phyloP scores from a whole-genome alignment of 2,113 vertebrate genomes.

The Parus major region DNA sequence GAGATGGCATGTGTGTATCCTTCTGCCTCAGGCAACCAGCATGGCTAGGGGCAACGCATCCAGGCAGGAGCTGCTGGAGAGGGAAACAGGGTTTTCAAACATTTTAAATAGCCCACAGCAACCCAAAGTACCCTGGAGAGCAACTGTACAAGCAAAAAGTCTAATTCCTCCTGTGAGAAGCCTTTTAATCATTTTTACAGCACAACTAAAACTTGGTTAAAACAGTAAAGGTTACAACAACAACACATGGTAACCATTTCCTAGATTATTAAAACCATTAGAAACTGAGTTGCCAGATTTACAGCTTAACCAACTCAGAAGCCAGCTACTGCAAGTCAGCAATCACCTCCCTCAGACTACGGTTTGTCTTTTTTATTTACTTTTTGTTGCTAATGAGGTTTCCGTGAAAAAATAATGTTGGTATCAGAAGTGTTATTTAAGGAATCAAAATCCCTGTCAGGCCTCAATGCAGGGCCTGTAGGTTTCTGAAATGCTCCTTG shows the following conservation, averaged over 20 bases:
- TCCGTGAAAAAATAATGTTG: neutral
- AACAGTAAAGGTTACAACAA: neutral
- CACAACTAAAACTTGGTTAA: neutral
- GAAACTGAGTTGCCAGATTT: neutral
- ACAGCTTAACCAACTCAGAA: neutral
- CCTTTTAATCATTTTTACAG: neutral
- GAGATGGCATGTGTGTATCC: fast-evolving
- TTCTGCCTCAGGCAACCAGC: neutral
- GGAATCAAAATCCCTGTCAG: neutral
- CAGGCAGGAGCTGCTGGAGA: neutral
- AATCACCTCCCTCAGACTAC: neutral
- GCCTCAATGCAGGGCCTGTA: neutral
- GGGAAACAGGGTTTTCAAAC: neutral
- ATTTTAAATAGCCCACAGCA: neutral
- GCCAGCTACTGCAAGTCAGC: neutral
- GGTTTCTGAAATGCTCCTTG: neutral
- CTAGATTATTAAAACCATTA: neutral
- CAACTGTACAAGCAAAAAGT: neutral
- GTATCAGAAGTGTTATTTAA: neutral
- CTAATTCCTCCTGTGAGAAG: neutral
- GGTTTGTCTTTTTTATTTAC: neutral
- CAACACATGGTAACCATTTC: neutral
- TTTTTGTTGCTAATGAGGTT: neutral
- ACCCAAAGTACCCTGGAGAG: neutral
- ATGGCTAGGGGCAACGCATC: neutral